A percentile compares a stretch with the other conserved stretches of the same genome.
Conservation (phyloP, 2,113 vertebrate species). For the Engraulis encrasicolus region DNA sequence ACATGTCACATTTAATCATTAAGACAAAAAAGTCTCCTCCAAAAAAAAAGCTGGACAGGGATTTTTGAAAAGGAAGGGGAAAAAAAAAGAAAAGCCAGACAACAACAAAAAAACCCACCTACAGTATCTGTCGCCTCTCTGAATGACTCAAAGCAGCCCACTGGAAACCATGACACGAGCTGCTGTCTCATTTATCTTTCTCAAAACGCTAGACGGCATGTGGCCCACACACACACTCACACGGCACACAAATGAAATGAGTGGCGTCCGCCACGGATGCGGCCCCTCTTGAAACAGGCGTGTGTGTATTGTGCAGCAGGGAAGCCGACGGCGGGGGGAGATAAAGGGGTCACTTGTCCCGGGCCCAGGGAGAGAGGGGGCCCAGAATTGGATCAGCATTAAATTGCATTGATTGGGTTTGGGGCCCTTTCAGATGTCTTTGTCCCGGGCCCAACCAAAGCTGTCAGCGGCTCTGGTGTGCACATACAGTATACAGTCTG, state of each 20-base stretch:
- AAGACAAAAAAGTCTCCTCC: constrained; percentile 38
- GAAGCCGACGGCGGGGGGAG: too few relatives aligned
- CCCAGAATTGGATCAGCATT: too few relatives aligned
- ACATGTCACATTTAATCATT: constrained; percentile 37
- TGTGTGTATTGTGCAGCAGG: too few relatives aligned
- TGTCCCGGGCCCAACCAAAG: too few relatives aligned
- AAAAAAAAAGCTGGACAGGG: background rate
- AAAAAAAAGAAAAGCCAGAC: background rate
- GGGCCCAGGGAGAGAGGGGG: too few relatives aligned
- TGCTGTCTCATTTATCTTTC: constrained; percentile 23
- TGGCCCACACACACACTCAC: constrained; percentile 4
- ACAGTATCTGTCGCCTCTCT: constrained; percentile 23
- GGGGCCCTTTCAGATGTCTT: too few relatives aligned
- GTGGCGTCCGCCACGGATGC: background rate
- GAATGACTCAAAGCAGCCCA: constrained; percentile 35
- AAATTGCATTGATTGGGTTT: too few relatives aligned
- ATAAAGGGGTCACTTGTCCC: too few relatives aligned
- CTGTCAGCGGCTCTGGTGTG: too few relatives aligned
- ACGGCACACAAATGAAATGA: background rate
- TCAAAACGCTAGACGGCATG: background rate
- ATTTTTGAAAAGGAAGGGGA: background rate
- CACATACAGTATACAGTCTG: too few relatives aligned
- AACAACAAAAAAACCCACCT: constrained; percentile 28
- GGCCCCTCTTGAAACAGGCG: constrained; percentile 4
- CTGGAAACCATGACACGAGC: constrained; percentile 36